phyloP scores from a whole-genome alignment of 2,888 invertebrate species.

The Eulithis prunata region DNA sequence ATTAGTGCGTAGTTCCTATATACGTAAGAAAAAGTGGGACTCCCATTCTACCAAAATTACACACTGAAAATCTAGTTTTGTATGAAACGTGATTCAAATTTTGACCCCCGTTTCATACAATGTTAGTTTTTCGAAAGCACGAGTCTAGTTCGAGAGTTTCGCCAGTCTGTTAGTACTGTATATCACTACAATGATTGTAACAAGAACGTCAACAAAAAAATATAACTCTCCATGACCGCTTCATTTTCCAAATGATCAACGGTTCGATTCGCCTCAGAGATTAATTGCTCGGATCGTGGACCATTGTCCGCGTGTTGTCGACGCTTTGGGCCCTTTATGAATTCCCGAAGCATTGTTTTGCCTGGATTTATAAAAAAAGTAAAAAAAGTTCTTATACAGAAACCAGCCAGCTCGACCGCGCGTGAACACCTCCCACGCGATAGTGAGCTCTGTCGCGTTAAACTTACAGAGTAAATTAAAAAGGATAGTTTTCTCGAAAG shows the following conservation, averaged over 20 bases:
- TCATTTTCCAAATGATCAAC: slow-evolving; percentile 44
- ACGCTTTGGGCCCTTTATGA: slow-evolving; percentile 73
- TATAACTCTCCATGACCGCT: slow-evolving; percentile 32
- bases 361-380: slow-evolving; percentile 69
- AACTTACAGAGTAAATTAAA: slow-evolving; percentile 37
- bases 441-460: slow-evolving; percentile 44
- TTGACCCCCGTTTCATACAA: no score
- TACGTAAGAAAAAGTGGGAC: no score
- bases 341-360: slow-evolving; percentile 77
- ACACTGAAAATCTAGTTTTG: no score
- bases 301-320: slow-evolving; percentile 74
- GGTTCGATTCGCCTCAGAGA: slow-evolving; percentile 75
- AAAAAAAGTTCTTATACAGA: slow-evolving; percentile 63
- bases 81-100: no score
- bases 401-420: slow-evolving; percentile 35
- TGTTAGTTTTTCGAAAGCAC: no score
- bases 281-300: slow-evolving; percentile 73
- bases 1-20: no score
- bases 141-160: no score
- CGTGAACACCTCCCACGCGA: slow-evolving; percentile 33
- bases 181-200: background rate
- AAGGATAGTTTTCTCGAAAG: slow-evolving; percentile 41
- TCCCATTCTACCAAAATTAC: no score
- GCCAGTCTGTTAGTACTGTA: no score
- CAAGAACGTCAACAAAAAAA: slow-evolving; percentile 16